Conservation (phyloP, 1,140 invertebrate species). For the Linepithema humile region DNA sequence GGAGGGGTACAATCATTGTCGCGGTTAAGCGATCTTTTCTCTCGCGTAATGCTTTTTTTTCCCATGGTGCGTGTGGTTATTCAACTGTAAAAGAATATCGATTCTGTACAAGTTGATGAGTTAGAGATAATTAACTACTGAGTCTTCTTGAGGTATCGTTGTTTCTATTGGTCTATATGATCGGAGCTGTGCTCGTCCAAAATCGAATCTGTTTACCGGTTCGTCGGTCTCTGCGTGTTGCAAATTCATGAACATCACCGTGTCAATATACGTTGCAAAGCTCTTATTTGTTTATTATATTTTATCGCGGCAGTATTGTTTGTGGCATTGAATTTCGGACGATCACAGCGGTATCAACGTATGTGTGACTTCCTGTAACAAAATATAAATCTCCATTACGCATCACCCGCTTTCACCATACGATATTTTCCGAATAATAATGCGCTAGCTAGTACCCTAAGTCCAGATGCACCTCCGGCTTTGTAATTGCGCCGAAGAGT, state of each 20-base stretch:
- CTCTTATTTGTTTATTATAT: neutral
- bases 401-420: constrained; percentile 78
- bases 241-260: neutral
- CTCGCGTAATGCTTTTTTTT: constrained; percentile 58
- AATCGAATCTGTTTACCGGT: constrained; percentile 34
- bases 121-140: constrained; percentile 83
- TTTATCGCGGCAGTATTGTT: constrained; percentile 56
- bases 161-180: constrained; percentile 85
- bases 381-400: constrained; percentile 84
- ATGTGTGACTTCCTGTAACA: constrained; percentile 83
- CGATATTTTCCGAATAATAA: constrained; percentile 80
- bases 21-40: constrained; percentile 59
- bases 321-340: constrained; percentile 60
- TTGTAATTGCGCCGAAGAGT: constrained; percentile 31
- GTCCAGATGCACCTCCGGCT: constrained; percentile 40
- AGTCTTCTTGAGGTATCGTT: constrained; percentile 85
- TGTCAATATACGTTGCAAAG: neutral
- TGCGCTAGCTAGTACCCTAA: constrained; percentile 80
- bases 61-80: constrained; percentile 44
- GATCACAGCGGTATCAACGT: constrained; percentile 77
- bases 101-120: constrained; percentile 83
- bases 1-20: constrained; percentile 45
- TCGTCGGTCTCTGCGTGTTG: neutral
- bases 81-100: constrained; percentile 84
- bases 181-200: constrained; percentile 74